A percentile compares a stretch with the other conserved stretches of the same genome.
phyloP scores from a whole-genome alignment of 2,797 vertebrate species.

The Crax fasciolata region DNA sequence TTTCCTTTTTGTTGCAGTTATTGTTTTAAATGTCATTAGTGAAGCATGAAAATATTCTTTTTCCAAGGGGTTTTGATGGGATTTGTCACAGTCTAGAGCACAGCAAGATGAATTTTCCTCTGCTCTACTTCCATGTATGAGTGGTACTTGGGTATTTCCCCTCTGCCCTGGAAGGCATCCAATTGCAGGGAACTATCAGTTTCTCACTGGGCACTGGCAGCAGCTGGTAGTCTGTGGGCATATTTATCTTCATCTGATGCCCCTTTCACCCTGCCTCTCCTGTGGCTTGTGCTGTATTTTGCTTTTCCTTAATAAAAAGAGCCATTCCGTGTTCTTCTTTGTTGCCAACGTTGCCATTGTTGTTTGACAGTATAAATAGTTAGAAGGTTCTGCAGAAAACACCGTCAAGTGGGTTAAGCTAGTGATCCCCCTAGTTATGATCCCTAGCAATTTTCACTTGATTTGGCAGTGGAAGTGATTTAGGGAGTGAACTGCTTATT shows the following conservation, averaged over 20 bases:
- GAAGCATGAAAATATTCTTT: neutral
- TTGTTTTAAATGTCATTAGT: neutral
- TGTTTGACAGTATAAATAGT: neutral
- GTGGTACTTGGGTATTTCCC: neutral
- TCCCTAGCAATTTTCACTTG: conserved; percentile 13
- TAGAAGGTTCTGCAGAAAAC: conserved; percentile 26
- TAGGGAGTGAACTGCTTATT: conserved; percentile 41
- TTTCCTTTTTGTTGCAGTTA: neutral
- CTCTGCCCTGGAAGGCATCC: neutral
- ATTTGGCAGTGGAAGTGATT: conserved; percentile 53
- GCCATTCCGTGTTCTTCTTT: neutral
- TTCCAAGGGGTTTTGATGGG: accelerated
- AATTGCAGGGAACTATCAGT: neutral
- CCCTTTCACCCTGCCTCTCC: neutral
- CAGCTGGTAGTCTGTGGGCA: neutral
- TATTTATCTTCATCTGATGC: conserved; percentile 10
- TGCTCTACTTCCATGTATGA: neutral
- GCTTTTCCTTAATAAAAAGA: neutral
- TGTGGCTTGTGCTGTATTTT: neutral
- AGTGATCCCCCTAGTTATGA: conserved; percentile 11
- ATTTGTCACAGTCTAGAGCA: neutral
- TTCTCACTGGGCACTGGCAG: neutral
- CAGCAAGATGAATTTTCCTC: neutral
- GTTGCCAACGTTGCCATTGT: neutral
- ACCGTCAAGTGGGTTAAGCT: neutral